Evolutionary conservation across 2,888 invertebrate species (phyloP), one percentile per base, ranked within the genome.

Genomic region (Lobophora halterata): DNA sequence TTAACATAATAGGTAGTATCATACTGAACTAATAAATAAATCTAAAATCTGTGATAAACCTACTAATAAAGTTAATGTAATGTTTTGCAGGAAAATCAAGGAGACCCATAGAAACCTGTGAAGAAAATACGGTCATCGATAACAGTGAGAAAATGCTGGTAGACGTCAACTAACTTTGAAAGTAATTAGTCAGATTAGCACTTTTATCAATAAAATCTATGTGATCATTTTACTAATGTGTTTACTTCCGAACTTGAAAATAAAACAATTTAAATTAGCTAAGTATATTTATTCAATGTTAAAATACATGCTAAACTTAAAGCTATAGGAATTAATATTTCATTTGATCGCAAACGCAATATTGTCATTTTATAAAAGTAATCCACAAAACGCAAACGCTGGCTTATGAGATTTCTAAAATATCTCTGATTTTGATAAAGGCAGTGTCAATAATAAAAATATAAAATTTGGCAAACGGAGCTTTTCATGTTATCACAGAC

Each of bases 21-120:
- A n/a, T n/a, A n/a, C n/a, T n/a, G n/a, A n/a, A n/a, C n/a, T n/a
- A n/a, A n/a, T n/a, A n/a, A n/a, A n/a, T n/a, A n/a, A n/a, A n/a
- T n/a, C n/a, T n/a, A n/a, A n/a, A n/a, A n/a, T n/a, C n/a, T n/a
- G n/a, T n/a, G n/a, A n/a, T n/a, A n/a, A n/a, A n/a, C n/a, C n/a
- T n/a, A n/a, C n/a, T n/a, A 6, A 18, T 8, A 16, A 35, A 18
- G 1, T 7, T 25, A 10, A 24, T 20, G 28, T 35, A 33, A 35
- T 30, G 6, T 30, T 26, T 63, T 65, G 31, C 63, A 79, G 78
- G 52, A 41, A 73, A 70, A 52, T 41, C 52, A 1, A 66, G 55
- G 39, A 55, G 52, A 20, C 52, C 58, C 37, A n/a, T 38, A 2
- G 60, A 61, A 27, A 19, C 26, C 7, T 38, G 41, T 2, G 55